A percentile compares a stretch with the other conserved stretches of the same genome.
Evolutionary conservation across 2,113 vertebrate species (phyloP).

Genomic region (Microtus oregoni): DNA sequence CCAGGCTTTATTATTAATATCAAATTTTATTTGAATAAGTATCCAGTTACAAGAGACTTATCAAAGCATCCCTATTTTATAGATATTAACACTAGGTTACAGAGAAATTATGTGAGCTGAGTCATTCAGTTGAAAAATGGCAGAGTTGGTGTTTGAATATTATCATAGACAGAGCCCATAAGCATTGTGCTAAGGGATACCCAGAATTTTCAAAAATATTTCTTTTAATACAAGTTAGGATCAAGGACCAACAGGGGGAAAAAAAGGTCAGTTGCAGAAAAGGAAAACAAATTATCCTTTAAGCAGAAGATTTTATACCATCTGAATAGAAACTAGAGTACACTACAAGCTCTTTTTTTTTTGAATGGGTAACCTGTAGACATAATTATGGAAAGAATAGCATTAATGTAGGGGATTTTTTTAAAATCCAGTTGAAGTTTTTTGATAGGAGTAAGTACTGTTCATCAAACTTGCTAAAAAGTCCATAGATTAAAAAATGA

Average conservation of each 20-base stretch:
- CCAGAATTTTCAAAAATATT: background rate
- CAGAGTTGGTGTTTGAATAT: background rate
- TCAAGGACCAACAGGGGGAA: background rate
- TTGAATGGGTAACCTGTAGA: too few species aligned
- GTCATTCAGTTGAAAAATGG: background rate
- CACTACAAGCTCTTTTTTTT: too few species aligned
- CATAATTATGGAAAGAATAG: too few species aligned
- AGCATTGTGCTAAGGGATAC: background rate
- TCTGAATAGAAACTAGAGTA: too few species aligned
- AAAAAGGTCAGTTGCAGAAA: background rate
- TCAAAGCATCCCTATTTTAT: background rate
- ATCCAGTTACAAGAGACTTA: background rate
- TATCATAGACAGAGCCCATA: background rate
- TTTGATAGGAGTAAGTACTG: too few species aligned
- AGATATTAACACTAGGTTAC: background rate
- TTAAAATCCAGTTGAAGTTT: too few species aligned
- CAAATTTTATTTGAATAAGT: constrained; percentile 30
- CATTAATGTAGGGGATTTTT: too few species aligned
- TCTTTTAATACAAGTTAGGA: background rate
- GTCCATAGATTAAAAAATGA: too few species aligned
- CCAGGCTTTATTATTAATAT: constrained; percentile 26
- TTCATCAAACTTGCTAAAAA: too few species aligned
- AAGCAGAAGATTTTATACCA: too few species aligned
- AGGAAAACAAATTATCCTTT: too few species aligned
- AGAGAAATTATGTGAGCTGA: background rate